Evolutionary conservation across 2,113 vertebrate genomes (phyloP).

Genomic region (Entomyzon cyanotis): DNA sequence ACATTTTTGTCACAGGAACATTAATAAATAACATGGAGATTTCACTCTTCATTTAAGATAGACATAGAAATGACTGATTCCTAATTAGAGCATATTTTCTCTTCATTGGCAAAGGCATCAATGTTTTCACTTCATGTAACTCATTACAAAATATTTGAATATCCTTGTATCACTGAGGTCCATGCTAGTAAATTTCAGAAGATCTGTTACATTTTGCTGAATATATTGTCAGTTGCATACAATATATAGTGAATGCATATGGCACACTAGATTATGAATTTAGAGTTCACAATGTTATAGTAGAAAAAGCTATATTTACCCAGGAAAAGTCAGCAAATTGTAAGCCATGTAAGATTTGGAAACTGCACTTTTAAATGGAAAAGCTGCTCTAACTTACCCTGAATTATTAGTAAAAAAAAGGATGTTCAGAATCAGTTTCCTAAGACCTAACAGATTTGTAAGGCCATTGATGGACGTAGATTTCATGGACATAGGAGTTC

Average conservation of each 20-base stretch:
- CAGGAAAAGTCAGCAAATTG: background rate
- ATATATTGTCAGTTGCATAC: background rate
- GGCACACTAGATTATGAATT: background rate
- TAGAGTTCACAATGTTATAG: background rate
- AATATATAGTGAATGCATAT: background rate
- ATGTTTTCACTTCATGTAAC: background rate
- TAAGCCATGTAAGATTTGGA: background rate
- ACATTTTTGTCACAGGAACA: background rate
- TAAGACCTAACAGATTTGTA: background rate
- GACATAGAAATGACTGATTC: background rate
- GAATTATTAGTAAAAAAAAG: background rate
- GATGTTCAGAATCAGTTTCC: background rate
- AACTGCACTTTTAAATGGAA: background rate
- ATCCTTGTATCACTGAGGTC: background rate
- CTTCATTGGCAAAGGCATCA: background rate
- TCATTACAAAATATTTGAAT: background rate
- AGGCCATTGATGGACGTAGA: background rate
- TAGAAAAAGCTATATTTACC: background rate
- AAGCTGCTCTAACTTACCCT: background rate
- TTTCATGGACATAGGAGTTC: background rate
- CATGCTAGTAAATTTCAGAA: background rate
- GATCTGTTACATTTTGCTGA: background rate
- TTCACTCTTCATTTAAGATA: background rate
- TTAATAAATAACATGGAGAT: background rate
- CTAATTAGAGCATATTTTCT: background rate